phyloP scores from a whole-genome alignment of 2,113 vertebrate species.

The Rhabdornis inornatus region DNA sequence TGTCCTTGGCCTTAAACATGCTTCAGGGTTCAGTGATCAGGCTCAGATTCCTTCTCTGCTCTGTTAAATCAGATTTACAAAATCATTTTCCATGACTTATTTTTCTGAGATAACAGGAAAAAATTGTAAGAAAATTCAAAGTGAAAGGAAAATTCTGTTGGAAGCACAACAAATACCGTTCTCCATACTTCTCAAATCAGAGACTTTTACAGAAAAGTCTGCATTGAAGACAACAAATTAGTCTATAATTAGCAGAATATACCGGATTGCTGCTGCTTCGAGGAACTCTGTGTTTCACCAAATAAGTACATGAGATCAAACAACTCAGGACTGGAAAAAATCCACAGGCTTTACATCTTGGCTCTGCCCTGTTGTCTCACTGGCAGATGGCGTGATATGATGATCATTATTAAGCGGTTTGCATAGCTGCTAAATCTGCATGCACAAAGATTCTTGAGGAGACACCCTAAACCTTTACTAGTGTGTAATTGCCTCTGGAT shows the following conservation, averaged over 20 bases:
- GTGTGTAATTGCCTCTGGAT: background rate
- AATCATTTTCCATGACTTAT: background rate
- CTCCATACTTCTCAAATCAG: background rate
- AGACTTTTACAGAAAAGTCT: background rate
- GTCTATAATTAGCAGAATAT: background rate
- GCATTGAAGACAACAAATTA: background rate
- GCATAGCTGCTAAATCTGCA: constrained; percentile 20
- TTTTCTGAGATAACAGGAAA: background rate
- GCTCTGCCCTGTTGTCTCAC: background rate
- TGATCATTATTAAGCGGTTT: background rate
- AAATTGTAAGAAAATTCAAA: background rate
- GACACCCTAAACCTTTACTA: background rate
- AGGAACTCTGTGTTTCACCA: background rate
- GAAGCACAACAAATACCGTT: background rate
- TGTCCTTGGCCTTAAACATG: background rate
- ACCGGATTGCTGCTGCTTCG: background rate
- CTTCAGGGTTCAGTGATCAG: background rate
- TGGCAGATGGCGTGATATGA: background rate
- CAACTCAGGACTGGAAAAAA: background rate
- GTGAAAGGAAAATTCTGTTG: background rate
- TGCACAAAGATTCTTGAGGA: background rate
- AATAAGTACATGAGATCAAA: background rate
- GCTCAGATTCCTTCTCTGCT: background rate
- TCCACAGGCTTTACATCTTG: background rate
- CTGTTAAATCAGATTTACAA: background rate